Evolutionary conservation across 2,797 vertebrate genomes (phyloP), one percentile per base, ranked within the genome.

Genomic region (Poecile montanus): DNA sequence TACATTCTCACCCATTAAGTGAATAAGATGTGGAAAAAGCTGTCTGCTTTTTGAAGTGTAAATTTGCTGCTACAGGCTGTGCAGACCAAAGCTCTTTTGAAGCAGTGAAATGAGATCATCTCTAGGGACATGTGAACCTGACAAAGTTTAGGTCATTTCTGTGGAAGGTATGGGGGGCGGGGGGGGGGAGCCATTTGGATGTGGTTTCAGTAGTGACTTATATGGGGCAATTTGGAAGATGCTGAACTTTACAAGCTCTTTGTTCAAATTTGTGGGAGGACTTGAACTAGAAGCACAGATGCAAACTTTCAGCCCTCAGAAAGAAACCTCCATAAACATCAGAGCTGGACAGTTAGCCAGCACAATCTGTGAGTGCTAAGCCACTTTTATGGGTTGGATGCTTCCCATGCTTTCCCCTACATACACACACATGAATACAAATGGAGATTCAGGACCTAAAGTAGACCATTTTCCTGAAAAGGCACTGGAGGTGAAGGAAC

Each of bases 1-100:
- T 98, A 98, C 98, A 98, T 98, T 98, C 98, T 98, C 98, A 98
- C 97, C 98, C 98, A 98, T 98, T 98, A 98, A 98, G 97, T 98
- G 98, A 98, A 98, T 98, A 98, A 98, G 98, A 98, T 98, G 98
- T 98, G 97, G 98, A 98, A 98, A 98, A 98, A 98, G 97, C 97
- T 97, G 97, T 98, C 98, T 98, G 97, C 98, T 98, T 98, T 98
- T 98, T 98, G 98, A 98, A 98, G 98, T 98, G 98, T 98, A 98
- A 98, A 98, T 98, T 98, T 98, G 97, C 98, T 98, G 97, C 98
- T 98, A 98, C 97, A 97, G 98, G 98, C 97, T 98, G 97, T 97
- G 97, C 97, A 98, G 98, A 98, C 97, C 98, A 98, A 98, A 98
- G 98, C 97, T 98, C 97, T 98, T 98, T 98, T 98, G 98, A 98